Base-by-base conservation (phyloP, 2,888 invertebrate genomes). In the Neoaliturus tenellus region DNA sequence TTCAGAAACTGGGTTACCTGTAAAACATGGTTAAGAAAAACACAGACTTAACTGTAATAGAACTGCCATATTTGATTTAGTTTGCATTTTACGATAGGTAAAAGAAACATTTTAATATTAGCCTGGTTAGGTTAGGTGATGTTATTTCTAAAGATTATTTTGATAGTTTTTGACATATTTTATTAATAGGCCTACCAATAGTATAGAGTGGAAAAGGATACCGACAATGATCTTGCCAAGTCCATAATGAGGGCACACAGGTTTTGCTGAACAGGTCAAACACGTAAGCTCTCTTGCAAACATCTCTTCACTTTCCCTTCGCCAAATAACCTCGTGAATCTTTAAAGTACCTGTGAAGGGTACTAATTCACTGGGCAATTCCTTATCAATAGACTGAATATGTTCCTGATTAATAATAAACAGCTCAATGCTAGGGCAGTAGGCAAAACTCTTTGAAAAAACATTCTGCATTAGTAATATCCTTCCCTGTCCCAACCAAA, bases 201-300 rank as follows among this genome's bases (percentile, higher is more conserved):
- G 4, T 51, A 51, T 17, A 10, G 6, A n/a, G 10, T 51, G n/a
- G 51, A 51, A 51, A 51, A 6, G n/a, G n/a, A 51, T 51, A 51
- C 51, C 51, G 17, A 51, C 4, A 4, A 10, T 51, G 6, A 51
- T 51, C 51, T 51, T 51, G 10, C 51, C 51, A 51, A 51, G 51
- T 51, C 51, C 51, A 51, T 51, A 51, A 17, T 51, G 51, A 10
- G 51, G n/a, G 51, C 51, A 51, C 17, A 10, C 51, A 51, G 51
- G 51, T 51, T 51, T 51, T 51, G 51, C n/a, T 51, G n/a, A 51
- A 51, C 51, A 51, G 10, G 51, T 51, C 51, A 51, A 51, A 51
- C 51, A 51, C 17, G 20, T n/a, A 4, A 39, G 12, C 39, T 39
- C 51, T 51, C 51, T 51, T 51, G 51, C 51, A 51, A 10, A 51